phyloP scores from a whole-genome alignment of 2,888 invertebrate species.

The Belgica antarctica region DNA sequence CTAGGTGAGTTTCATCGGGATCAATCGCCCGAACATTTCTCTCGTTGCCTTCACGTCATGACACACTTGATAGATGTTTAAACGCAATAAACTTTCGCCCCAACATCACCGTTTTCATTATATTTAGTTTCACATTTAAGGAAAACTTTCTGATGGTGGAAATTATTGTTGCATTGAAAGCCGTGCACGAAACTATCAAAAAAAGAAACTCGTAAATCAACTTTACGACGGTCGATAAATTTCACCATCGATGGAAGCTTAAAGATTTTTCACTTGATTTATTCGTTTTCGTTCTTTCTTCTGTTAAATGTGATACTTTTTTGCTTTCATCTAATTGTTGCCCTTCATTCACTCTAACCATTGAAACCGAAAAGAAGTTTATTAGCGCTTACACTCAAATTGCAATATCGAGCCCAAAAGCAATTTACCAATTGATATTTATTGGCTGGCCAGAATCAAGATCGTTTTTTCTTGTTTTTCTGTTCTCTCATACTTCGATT shows the following conservation, averaged over 20 bases:
- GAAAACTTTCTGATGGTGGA: not conserved
- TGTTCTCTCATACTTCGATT: not conserved
- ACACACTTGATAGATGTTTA: constrained; percentile 10
- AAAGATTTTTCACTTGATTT: constrained; percentile 26
- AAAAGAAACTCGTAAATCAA: not conserved
- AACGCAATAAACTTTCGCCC: not conserved
- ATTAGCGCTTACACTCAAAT: not conserved
- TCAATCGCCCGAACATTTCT: not conserved
- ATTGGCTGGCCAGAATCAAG: not conserved
- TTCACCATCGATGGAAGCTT: constrained; percentile 11
- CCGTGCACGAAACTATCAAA: not conserved
- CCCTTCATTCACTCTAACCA: not conserved
- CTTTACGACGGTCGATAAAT: not conserved
- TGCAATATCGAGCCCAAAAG: not conserved
- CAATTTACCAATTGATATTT: not conserved
- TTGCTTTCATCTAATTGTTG: constrained; percentile 21
- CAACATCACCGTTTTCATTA: constrained; percentile 13
- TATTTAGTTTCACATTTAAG: not conserved
- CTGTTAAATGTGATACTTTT: constrained; percentile 43
- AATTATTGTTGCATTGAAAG: constrained; percentile 9
- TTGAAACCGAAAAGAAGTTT: not conserved
- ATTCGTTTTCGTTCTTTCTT: constrained; percentile 27
- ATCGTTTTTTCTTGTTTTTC: not conserved
- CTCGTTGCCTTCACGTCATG: not conserved
- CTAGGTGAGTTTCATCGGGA: constrained; percentile 71